Evolutionary conservation across 2,797 vertebrate species (phyloP).

Genomic region (Hippopotamyrus pictus): DNA sequence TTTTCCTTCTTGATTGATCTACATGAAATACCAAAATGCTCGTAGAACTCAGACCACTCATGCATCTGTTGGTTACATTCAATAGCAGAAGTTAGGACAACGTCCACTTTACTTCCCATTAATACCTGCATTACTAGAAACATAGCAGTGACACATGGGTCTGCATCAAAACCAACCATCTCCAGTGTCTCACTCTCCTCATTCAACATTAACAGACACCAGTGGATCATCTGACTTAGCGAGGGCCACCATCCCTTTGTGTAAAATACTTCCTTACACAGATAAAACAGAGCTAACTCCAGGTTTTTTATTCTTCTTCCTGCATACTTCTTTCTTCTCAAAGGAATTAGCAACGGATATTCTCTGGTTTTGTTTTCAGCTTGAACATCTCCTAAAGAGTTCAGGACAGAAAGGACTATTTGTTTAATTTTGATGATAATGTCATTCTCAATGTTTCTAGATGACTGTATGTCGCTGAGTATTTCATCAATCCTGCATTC

Average conservation of each 20-base stretch:
- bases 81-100: conserved; percentile 12
- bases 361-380: neutral
- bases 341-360: neutral
- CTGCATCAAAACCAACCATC: conserved; percentile 4
- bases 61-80: neutral
- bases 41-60: conserved; percentile 27
- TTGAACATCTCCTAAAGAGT: neutral
- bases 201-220: conserved; percentile 14
- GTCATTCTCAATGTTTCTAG: neutral
- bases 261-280: conserved; percentile 25
- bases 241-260: conserved; percentile 28
- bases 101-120: conserved; percentile 10
- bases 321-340: neutral
- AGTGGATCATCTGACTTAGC: conserved; percentile 21
- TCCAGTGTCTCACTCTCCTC: neutral
- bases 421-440: neutral
- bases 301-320: too few relatives aligned
- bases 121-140: neutral
- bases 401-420: neutral
- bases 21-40: conserved; percentile 19
- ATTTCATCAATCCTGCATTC: neutral
- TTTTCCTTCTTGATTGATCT: neutral
- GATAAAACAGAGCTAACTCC: neutral
- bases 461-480: neutral
- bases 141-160: conserved; percentile 23